A percentile compares a stretch with the other conserved stretches of the same genome.
Evolutionary conservation across 2,113 vertebrate genomes (phyloP).

Genomic region (Peromyscus polionotus): DNA sequence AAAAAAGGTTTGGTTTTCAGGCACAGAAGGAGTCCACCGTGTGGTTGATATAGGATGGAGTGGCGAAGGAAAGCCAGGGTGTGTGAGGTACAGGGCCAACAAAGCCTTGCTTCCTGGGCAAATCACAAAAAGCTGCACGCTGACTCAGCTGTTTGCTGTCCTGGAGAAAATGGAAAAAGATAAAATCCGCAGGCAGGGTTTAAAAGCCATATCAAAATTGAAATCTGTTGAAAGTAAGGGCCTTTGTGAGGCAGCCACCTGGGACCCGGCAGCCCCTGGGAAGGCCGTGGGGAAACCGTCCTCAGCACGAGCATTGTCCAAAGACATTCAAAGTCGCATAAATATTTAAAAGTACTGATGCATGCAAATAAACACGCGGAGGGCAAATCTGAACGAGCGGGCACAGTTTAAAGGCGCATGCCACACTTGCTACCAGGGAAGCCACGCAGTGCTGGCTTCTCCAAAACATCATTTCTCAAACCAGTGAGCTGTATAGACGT

Average conservation of each 20-base stretch:
- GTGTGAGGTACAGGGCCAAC: neutral
- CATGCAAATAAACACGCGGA: neutral
- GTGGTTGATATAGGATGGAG: no score
- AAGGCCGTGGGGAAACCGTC: fast-evolving
- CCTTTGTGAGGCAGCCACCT: neutral
- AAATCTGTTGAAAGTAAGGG: neutral
- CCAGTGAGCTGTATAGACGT: neutral
- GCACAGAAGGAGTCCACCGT: neutral
- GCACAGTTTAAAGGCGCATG: neutral
- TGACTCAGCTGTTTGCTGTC: neutral
- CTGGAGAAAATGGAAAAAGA: slow-evolving; percentile 1
- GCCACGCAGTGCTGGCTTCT: neutral
- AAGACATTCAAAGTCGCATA: neutral
- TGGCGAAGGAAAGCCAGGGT: neutral
- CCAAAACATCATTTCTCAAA: neutral
- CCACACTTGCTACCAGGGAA: neutral
- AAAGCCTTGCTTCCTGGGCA: neutral
- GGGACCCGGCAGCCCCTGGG: neutral
- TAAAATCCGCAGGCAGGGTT: slow-evolving; percentile 30
- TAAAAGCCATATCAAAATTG: slow-evolving; percentile 11
- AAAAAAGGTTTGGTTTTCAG: neutral
- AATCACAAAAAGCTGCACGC: fast-evolving
- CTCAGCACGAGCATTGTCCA: fast-evolving
- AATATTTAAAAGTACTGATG: neutral
- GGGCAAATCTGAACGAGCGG: neutral